Conservation (phyloP, 2,113 vertebrate species). For the Anser cygnoides region DNA sequence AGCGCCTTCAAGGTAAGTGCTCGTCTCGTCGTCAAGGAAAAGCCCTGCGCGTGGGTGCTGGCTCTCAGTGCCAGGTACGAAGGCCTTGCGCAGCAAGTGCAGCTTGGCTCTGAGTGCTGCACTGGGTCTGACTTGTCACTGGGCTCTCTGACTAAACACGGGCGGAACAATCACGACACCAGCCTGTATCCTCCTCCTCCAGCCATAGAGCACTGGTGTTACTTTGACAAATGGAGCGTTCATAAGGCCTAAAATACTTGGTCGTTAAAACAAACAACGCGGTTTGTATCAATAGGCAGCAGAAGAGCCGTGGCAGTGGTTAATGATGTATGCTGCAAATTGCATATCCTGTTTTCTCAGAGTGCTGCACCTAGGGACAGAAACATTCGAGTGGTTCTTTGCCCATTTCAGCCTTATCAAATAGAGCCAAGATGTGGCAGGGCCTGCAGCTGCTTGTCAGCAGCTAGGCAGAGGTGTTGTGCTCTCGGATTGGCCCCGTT, state of each 20-base stretch:
- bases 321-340: fast-evolving
- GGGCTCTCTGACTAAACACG: not conserved
- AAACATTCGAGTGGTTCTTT: not conserved
- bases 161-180: fast-evolving
- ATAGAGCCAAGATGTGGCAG: fast-evolving
- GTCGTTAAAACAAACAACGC: not conserved
- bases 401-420: not conserved
- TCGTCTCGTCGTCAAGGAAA: fast-evolving
- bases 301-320: fast-evolving
- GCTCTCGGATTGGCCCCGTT: not conserved
- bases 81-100: not conserved
- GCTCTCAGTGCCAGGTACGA: not conserved
- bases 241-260: not conserved
- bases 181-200: not conserved
- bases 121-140: not conserved
- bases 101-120: not conserved
- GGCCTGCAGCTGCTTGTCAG: not conserved
- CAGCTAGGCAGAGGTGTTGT: not conserved
- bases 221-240: not conserved
- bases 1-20: slow-evolving; percentile 87
- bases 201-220: not conserved
- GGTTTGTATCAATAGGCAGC: fast-evolving
- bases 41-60: too few relatives aligned
- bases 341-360: not conserved
- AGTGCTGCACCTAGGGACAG: not conserved